Base-by-base conservation (phyloP, 1,140 invertebrate species). In the Heliothis virescens region DNA sequence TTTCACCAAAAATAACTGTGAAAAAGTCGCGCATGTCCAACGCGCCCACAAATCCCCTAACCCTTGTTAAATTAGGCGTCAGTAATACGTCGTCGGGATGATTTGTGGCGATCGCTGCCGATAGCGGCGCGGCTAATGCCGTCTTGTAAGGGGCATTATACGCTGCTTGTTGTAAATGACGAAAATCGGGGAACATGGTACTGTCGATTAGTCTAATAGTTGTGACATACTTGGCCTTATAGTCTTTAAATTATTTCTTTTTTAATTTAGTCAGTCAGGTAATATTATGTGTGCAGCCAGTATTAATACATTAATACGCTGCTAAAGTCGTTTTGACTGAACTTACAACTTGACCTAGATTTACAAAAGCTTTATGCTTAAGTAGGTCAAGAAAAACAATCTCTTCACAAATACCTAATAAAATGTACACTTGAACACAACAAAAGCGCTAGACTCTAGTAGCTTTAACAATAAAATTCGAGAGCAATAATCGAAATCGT, bases 91-190 rank as follows among this genome's bases (percentile, higher is more conserved):
- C 41, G 63, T 62, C 79, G 85, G 80, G 74, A 86, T 87, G 85
- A 86, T 85, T 87, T 85, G 85, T 85, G 79, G 63, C 83, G 83
- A 82, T 81, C 82, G 21, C 57, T 16, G 29, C 53, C 71, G 77
- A 76, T 82, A 82, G 71, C 63, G 71, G 26, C 29, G 13, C 59
- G 65, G 79, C 85, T 86, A 86, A 86, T 83, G 80, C 81, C 34
- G 34, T 12, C 75, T 69, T 50, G 57, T 75, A 62, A 26, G 73
- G 47, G 60, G 48, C 47, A 48, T 50, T 16, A 53, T 76, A 55
- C 59, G 74, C 50, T 65, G 18, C 41, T 18, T 18, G 10, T 47
- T 81, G 78, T 60, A 75, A 75, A 75, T 5, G 47, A 16, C 55
- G 57, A 80, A 77, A 82, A 80, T 84, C 78, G 16, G 7, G 12